Conservation (phyloP, 2,113 vertebrate species). For the Equus quagga region DNA sequence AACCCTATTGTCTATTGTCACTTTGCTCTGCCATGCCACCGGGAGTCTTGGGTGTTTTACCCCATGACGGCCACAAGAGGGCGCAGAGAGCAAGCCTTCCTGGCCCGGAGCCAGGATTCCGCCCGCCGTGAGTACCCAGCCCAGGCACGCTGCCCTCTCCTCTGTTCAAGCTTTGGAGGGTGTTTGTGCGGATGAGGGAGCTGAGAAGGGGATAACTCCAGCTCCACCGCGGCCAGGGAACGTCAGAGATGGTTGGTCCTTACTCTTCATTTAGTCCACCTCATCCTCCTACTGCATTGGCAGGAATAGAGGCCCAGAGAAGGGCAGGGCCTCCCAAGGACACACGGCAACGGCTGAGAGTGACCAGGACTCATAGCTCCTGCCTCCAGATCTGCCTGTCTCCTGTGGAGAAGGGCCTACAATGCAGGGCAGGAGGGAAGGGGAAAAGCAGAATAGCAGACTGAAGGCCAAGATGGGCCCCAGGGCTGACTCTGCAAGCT, state of each 20-base stretch:
- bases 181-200: fast-evolving
- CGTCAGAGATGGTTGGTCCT: background rate
- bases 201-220: background rate
- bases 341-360: background rate
- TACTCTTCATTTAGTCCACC: background rate
- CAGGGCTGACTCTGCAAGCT: background rate
- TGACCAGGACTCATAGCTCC: background rate
- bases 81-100: background rate
- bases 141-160: fast-evolving
- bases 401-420: background rate
- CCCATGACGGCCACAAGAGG: background rate
- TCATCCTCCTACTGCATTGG: background rate
- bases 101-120: background rate
- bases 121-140: fast-evolving
- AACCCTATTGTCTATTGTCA: fast-evolving
- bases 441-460: background rate
- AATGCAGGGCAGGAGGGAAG: background rate
- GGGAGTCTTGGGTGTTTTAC: background rate
- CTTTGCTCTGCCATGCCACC: fast-evolving
- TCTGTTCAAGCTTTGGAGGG: background rate
- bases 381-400: background rate
- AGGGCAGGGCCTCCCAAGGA: background rate
- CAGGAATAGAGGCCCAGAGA: background rate
- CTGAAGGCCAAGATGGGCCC: background rate
- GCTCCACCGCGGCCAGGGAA: background rate